Evolutionary conservation across 2,797 vertebrate genomes (phyloP).

Genomic region (Rhyacichthys aspro): DNA sequence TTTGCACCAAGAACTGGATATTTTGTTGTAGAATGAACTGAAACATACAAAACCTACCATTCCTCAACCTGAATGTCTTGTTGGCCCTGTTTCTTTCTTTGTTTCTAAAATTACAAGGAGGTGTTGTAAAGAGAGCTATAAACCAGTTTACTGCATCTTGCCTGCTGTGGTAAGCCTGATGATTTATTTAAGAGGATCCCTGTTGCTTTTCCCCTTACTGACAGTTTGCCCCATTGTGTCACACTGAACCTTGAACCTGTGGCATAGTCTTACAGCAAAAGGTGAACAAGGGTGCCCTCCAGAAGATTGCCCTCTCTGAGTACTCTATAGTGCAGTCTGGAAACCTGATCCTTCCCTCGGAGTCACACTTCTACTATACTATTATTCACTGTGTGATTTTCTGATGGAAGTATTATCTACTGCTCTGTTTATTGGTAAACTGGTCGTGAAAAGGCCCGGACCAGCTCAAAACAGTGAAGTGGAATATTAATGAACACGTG

Average conservation of each 20-base stretch:
- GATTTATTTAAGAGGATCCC: constrained; percentile 24
- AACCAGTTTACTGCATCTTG: background rate
- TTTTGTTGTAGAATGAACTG: too few species aligned
- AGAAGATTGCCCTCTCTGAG: constrained; percentile 78
- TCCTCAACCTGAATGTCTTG: too few species aligned
- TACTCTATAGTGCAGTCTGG: constrained; percentile 77
- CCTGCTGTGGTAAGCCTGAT: background rate
- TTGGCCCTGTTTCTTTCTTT: background rate
- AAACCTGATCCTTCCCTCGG: constrained; percentile 79
- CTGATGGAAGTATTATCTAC: too few species aligned
- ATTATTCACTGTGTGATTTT: too few species aligned
- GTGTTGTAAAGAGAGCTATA: background rate
- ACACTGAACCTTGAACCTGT: background rate
- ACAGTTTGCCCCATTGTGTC: constrained; percentile 4
- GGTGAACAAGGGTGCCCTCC: constrained; percentile 78
- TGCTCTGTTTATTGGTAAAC: too few species aligned
- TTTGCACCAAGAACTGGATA: background rate
- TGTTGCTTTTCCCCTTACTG: constrained; percentile 5
- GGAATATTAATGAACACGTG: too few species aligned
- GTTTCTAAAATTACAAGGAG: background rate
- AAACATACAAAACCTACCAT: too few species aligned
- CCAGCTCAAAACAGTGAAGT: too few species aligned
- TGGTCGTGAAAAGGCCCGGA: too few species aligned
- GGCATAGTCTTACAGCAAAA: constrained; percentile 72
- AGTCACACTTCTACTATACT: constrained; percentile 55